Base-by-base conservation (phyloP, 1,140 invertebrate species). In the Lordiphosa stackelbergi region DNA sequence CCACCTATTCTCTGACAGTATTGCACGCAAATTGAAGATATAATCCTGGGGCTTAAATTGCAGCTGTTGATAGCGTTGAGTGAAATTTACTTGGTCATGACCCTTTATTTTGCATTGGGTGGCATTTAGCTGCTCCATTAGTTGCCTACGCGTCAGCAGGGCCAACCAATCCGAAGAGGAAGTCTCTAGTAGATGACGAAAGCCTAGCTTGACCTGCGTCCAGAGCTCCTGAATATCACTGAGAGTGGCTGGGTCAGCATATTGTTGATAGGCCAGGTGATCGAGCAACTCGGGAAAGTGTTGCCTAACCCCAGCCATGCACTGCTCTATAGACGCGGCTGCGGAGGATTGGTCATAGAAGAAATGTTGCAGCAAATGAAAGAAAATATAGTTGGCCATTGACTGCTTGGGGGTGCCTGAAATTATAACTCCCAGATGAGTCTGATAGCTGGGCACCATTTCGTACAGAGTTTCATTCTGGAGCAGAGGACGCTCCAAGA, bases 381-480 rank as follows among this genome's bases (percentile, higher is more conserved):
- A 42, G 10, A 65, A 70, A 1, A 86, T 66, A 47, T 86, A 86
- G 28, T 86, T 85, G 13, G 79, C 75, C 35, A 83, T 5, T 11
- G 61, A 49, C 3, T 53, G 35, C 0, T 66, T 19, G 1, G 59
- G 38, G 2, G 68, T 78, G 0, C 38, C 11, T 0, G 9, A 5
- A 2, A 86, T 5, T 3, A 85, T 19, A 0, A 13, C 12, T 19
- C 22, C 8, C n/a, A 86, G n/a, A 13, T 72, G 66, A 0, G 12
- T 37, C 8, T 70, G 59, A 22, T 86, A 86, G 12, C 48, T 66
- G 12, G 69, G 61, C 34, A 70, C 73, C 7, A 83, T 78, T 35
- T 85, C 75, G 51, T 71, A 86, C 3, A 73, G 43, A 1, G 46
- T 52, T 16, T 72, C 66, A 5, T 70, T 63, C 5, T 41, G 1